phyloP scores from a whole-genome alignment of 1,140 invertebrate genomes.

The Tetragonula clypearis region DNA sequence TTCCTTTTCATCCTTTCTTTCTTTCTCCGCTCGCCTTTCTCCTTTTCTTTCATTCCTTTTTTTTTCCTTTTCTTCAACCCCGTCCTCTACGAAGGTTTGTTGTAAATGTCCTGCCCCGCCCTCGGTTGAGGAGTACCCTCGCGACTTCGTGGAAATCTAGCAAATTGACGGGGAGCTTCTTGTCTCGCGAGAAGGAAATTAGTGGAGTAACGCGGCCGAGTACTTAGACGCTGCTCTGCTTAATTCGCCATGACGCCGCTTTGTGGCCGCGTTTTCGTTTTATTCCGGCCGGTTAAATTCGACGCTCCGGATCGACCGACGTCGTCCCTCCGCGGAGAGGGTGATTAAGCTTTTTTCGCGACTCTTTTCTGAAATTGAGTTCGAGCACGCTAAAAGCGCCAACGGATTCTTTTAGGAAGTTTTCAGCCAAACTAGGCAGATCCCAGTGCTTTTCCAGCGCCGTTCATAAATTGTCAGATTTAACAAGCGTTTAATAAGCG shows the following conservation, averaged over 20 bases:
- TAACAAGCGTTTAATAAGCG: too few species aligned
- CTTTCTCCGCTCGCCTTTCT: too few species aligned
- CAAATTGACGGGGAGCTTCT: constrained; percentile 40
- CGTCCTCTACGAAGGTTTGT: too few species aligned
- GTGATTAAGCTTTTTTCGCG: neutral
- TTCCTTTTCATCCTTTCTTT: neutral
- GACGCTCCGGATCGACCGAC: neutral
- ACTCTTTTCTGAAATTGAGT: neutral
- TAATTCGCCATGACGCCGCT: constrained; percentile 1
- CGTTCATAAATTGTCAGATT: too few species aligned
- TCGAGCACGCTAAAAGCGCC: neutral
- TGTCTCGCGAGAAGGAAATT: constrained; percentile 40
- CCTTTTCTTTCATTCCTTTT: neutral
- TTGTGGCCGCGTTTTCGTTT: neutral
- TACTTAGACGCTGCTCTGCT: constrained; percentile 13
- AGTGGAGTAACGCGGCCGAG: constrained; percentile 34
- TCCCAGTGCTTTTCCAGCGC: too few species aligned
- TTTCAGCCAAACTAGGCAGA: neutral
- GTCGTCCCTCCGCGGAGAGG: too few species aligned
- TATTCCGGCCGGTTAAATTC: constrained; percentile 7
- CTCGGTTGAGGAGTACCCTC: constrained; percentile 1
- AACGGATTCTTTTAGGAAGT: neutral
- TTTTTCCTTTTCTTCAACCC: neutral
- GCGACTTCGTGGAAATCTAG: constrained; percentile 36
- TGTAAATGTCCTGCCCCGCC: neutral